Percentiles rank a stretch among this genome's conserved stretches.
phyloP scores from a whole-genome alignment of 1,140 invertebrate species.

The Branchinecta lindahli region DNA sequence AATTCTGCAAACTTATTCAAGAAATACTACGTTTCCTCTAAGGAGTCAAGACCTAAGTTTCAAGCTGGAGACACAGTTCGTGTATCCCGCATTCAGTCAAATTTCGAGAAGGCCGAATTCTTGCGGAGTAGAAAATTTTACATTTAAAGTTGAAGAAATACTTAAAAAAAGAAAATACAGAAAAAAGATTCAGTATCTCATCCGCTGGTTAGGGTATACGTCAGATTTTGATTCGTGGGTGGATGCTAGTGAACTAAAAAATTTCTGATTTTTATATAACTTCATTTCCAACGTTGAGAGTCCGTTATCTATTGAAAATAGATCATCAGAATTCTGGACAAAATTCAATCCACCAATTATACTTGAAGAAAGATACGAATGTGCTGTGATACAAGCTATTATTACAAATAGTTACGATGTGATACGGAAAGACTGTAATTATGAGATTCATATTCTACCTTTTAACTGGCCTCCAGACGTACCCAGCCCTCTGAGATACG shows the following conservation, averaged over 20 bases:
- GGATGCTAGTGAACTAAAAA: too few relatives aligned
- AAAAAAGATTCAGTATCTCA: neutral
- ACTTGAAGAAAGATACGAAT: neutral
- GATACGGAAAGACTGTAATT: neutral
- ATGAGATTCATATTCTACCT: neutral
- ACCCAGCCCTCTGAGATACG: neutral
- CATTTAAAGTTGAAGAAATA: too few relatives aligned
- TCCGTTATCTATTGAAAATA: neutral
- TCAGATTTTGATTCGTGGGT: slow-evolving; percentile 8
- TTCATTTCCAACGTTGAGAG: neutral
- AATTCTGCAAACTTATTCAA: too few relatives aligned
- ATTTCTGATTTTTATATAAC: neutral
- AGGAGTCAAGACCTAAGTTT: too few relatives aligned
- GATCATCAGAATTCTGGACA: neutral
- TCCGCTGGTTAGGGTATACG: neutral
- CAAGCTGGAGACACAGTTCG: too few relatives aligned
- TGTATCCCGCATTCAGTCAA: too few relatives aligned
- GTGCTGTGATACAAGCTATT: neutral
- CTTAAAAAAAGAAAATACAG: neutral
- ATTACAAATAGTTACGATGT: neutral
- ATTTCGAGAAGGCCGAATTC: neutral
- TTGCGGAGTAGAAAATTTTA: too few relatives aligned
- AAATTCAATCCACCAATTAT: neutral
- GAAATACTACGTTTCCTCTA: too few relatives aligned
- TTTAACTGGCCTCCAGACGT: neutral